A percentile compares a stretch with the other conserved stretches of the same genome.
phyloP scores from a whole-genome alignment of 2,888 invertebrate genomes.

The Incurvaria masculella region DNA sequence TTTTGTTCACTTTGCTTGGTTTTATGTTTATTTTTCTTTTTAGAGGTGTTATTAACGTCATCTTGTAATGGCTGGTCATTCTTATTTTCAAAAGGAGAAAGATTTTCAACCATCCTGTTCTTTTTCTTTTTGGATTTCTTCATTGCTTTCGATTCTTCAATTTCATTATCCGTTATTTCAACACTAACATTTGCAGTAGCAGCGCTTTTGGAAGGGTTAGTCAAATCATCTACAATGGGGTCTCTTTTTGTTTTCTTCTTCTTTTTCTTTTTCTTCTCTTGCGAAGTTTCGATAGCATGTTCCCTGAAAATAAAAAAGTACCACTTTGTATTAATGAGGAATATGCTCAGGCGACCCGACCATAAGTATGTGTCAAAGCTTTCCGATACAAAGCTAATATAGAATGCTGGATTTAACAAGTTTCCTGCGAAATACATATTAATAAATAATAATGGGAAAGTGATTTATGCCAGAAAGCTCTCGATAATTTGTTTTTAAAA shows the following conservation, averaged over 20 bases:
- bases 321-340: no score
- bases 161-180: conserved; percentile 10
- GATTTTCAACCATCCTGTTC: conserved; percentile 9
- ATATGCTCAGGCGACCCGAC: no score
- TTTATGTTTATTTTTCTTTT: conserved; percentile 12
- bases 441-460: no score
- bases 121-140: conserved; percentile 19
- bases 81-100: conserved; percentile 11
- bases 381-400: no score
- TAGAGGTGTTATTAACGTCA: conserved; percentile 14
- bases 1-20: conserved; percentile 5
- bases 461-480: no score
- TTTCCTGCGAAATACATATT: no score
- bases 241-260: conserved; percentile 32
- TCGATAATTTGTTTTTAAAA: no score
- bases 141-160: conserved; percentile 9
- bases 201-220: conserved; percentile 7
- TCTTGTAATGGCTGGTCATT: conserved; percentile 2
- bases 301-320: conserved; percentile 25
- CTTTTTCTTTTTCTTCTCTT: conserved; percentile 39
- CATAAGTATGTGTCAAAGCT: no score
- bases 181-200: conserved; percentile 1
- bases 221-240: not conserved
- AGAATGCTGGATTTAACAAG: no score
- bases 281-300: conserved; percentile 32